Base-by-base conservation (phyloP, 2,888 invertebrate genomes). In the Carpatolechia fugitivella region DNA sequence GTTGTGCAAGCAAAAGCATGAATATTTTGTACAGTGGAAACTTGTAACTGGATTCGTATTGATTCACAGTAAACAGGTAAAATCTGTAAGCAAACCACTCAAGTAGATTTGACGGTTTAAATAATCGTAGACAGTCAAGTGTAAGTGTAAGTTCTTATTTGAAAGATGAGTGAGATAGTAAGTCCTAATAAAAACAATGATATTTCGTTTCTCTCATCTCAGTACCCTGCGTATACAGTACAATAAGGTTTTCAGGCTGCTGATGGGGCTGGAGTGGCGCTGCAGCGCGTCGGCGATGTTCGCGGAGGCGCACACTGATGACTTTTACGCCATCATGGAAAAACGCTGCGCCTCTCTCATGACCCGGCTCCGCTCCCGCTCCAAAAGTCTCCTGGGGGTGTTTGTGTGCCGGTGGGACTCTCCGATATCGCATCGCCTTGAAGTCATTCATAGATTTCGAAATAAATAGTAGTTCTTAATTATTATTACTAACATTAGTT, bases 1-100 rank as follows among this genome's bases (percentile, higher is more conserved):
- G 38, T 51, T 41, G 20, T 3, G 40, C 18, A 20, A 54, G 30
- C 51, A 53, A 44, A 56, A 10, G 40, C 11, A 41, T 18, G 44
- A 44, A 52, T 52, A 40, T 56, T 46, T 35, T 38, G 48, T 54
- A 51, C 44, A 29, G 29, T 29, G 10, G n/a, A 7, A n/a, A 10
- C 6, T 44, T 29, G 24, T 13, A 24, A n/a, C n/a, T 24, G 6
- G 3, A 24, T 24, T 24, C 24, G 6, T 24, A 24, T 24, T 24
- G 24, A 24, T 24, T 24, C 6, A 24, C 24, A 24, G 24, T 24
- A 24, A 24, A 24, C 6, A 24, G 6, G 6, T 6, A 24, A 6
- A 6, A 24, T 4, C 24, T 3, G 24, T 3, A 24, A n/a, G n/a
- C n/a, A n/a, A n/a, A n/a, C n/a, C n/a, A n/a, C n/a, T n/a, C n/a